Base-by-base conservation (phyloP, 2,888 invertebrate species). In the Cantharis flavilabris region DNA sequence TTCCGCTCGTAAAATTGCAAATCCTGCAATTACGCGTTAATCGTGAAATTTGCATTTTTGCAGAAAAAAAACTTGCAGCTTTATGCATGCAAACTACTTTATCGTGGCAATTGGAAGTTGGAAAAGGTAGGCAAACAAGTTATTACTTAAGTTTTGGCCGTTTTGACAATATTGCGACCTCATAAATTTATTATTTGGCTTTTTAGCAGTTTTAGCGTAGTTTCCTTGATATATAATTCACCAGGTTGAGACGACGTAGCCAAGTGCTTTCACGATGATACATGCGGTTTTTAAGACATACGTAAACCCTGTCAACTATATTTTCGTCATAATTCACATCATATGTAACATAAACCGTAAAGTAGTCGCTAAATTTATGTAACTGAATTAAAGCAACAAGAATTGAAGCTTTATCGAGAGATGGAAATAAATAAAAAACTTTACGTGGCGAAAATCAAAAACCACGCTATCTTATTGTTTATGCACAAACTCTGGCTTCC, bases 111-210 rank as follows among this genome's bases (percentile, higher is more conserved):
- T 73, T 71, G 73, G 70, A 63, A 71, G 70, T 76, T 74, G 72
- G 30, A 13, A 64, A 72, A 69, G 67, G 72, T 73, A 75, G 75
- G 75, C 73, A 71, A 73, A 76, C 76, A 79, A 79, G 74, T 73
- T 79, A 79, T 79, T 79, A 79, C 76, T 74, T 76, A 79, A 79
- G 74, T 79, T 78, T 67, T 73, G 75, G 77, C 72, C 75, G 72
- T 64, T 65, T 73, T 28, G 33, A 62, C 73, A 71, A 76, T 79
- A 74, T 71, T 74, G 78, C 73, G 76, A 78, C 76, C 78, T 79
- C 76, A 74, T 79, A 79, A 79, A 79, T 79, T 79, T 79, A 76
- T 76, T 76, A 79, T 79, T 76, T 73, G 78, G 76, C 78, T 79
- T 79, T 79, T 79, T 79, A 76, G 78, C 78, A 79, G 78, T 76